A percentile compares a stretch with the other conserved stretches of the same genome.
These are phyloP conservation scores for Alentia gelatinosa DNA, from an alignment of 2,888 invertebrate genomes.

Conservation along the genomic window DNA sequence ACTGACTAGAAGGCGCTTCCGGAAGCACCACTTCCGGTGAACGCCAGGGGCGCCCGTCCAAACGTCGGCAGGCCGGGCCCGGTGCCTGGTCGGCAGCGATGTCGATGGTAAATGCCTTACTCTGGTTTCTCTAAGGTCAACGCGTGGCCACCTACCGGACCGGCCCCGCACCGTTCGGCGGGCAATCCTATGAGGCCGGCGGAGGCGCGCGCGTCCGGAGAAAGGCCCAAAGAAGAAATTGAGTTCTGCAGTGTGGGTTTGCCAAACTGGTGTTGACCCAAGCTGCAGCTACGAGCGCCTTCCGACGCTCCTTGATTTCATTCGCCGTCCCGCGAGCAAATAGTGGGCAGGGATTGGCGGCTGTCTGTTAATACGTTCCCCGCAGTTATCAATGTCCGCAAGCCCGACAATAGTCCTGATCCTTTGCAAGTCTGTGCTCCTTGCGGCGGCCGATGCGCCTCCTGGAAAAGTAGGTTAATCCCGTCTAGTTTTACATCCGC, in stretches of 20 bases:
- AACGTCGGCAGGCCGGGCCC: too few relatives aligned
- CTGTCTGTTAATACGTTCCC: neutral
- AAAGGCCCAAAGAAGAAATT: neutral
- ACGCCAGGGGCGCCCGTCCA: too few relatives aligned
- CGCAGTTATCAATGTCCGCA: conserved; percentile 23
- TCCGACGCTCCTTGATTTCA: neutral
- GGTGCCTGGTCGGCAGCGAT: too few relatives aligned
- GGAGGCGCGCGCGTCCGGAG: neutral
- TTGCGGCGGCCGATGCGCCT: neutral
- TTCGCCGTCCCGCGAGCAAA: neutral
- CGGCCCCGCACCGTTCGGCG: too few relatives aligned
- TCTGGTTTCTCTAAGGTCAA: neutral
- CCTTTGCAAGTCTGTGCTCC: neutral
- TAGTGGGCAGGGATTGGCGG: neutral
- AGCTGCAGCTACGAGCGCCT: neutral
- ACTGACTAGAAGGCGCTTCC: too few relatives aligned
- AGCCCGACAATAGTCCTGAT: neutral
- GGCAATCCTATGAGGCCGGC: neutral
- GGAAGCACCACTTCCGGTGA: too few relatives aligned
- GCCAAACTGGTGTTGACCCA: conserved; percentile 27
- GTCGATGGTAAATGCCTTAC: conserved; percentile 9
- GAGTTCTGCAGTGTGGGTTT: conserved; percentile 1
- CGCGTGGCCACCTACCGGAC: neutral
- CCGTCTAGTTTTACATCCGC: neutral
- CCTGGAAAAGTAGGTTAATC: neutral